A percentile compares a stretch with the other conserved stretches of the same genome.
These are phyloP conservation scores for Sesamia inferens DNA, from an alignment of 2,888 invertebrate species.

Conservation along the genomic window DNA sequence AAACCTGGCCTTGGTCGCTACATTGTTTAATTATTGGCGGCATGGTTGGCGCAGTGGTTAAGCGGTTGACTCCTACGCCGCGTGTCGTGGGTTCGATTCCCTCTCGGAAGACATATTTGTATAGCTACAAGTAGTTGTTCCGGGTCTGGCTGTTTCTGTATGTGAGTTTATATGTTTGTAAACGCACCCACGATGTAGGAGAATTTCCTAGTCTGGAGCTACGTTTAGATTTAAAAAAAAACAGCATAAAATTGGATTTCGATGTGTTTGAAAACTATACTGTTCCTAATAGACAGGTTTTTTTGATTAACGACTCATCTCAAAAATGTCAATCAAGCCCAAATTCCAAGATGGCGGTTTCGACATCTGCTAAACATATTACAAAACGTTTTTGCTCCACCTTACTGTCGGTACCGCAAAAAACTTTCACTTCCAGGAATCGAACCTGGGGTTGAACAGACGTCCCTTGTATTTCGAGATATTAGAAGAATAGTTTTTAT, in stretches of 20 bases:
- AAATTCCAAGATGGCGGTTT: constrained; percentile 49
- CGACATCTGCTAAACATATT: constrained; percentile 63
- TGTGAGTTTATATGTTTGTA: too few species aligned
- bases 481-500: constrained; percentile 33
- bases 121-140: too few species aligned
- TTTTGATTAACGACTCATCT: constrained; percentile 18
- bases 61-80: too few species aligned
- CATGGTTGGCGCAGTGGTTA: too few species aligned
- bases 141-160: too few species aligned
- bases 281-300: not conserved
- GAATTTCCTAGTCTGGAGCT: too few species aligned
- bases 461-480: constrained; percentile 22
- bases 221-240: too few species aligned
- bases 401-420: constrained; percentile 57
- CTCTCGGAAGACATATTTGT: too few species aligned
- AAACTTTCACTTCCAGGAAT: constrained; percentile 79
- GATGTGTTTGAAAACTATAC: too few species aligned
- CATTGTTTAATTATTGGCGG: constrained; percentile 44
- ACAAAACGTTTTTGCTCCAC: constrained; percentile 51
- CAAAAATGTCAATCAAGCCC: constrained; percentile 54
- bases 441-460: constrained; percentile 61
- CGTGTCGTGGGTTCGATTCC: too few species aligned
- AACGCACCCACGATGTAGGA: too few species aligned
- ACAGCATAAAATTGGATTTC: not conserved
- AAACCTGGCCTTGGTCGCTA: constrained; percentile 75